Percentiles rank a stretch among this genome's conserved stretches.
These are phyloP conservation scores for Argyresthia goedartella DNA, from an alignment of 2,888 invertebrate species.

Conservation along the genomic window DNA sequence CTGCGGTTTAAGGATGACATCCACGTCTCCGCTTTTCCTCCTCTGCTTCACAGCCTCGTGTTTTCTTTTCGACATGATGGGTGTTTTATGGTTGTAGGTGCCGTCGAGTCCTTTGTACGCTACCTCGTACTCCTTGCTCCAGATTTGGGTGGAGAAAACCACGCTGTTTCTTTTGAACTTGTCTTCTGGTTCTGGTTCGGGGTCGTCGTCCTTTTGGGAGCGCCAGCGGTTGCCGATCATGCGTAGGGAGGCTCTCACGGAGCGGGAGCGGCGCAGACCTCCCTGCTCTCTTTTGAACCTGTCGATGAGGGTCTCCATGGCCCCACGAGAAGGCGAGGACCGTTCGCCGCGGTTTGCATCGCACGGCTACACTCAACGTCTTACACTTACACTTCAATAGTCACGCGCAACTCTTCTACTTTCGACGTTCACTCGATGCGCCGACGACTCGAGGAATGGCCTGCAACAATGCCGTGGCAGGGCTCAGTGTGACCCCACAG, in stretches of 20 bases:
- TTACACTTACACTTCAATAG: constrained; percentile 54
- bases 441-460: constrained; percentile 52
- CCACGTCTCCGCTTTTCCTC: constrained; percentile 56
- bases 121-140: constrained; percentile 53
- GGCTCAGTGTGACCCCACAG: constrained; percentile 17
- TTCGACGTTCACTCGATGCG: constrained; percentile 59
- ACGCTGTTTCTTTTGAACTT: constrained; percentile 46
- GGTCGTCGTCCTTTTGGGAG: constrained; percentile 48
- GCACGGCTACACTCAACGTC: constrained; percentile 56
- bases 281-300: constrained; percentile 63
- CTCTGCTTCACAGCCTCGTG: constrained; percentile 38
- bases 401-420: constrained; percentile 45
- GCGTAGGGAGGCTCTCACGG: constrained; percentile 78
- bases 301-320: constrained; percentile 67
- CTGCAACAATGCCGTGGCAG: constrained; percentile 43
- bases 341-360: constrained; percentile 52
- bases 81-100: constrained; percentile 54
- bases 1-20: constrained; percentile 50
- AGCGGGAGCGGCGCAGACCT: constrained; percentile 73
- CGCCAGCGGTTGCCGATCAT: constrained; percentile 75
- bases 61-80: constrained; percentile 55
- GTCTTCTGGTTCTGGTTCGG: constrained; percentile 34
- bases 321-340: constrained; percentile 48
- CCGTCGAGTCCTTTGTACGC: constrained; percentile 59
- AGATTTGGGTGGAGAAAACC: constrained; percentile 46